These are phyloP conservation scores for Chinchilla lanigera DNA, from an alignment of 2,113 vertebrate genomes.

Conservation along the genomic window DNA sequence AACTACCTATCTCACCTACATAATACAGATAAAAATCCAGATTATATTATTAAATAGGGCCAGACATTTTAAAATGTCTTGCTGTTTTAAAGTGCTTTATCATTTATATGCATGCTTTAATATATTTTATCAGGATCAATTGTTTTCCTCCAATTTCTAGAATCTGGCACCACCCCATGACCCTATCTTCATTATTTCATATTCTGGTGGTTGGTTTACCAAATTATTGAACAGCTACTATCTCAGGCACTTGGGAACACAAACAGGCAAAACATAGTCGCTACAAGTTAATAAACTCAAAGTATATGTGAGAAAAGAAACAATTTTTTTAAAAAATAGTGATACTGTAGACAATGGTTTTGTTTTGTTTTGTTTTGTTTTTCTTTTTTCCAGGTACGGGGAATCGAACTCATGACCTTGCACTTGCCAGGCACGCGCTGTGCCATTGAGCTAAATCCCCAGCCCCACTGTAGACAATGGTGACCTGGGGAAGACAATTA, in stretches of 20 bases:
- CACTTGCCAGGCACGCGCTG: no score
- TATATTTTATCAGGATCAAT: neutral
- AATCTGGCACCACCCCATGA: neutral
- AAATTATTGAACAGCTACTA: neutral
- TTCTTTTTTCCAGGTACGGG: no score
- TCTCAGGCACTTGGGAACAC: neutral
- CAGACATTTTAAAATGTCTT: neutral
- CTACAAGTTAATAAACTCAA: neutral
- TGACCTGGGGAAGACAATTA: neutral
- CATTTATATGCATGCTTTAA: neutral
- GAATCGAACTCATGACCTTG: no score
- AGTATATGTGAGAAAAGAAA: neutral
- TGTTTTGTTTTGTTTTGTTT: no score
- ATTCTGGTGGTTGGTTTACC: neutral
- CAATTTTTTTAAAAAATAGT: neutral
- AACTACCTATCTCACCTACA: neutral
- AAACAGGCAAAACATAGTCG: neutral
- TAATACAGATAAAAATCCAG: neutral
- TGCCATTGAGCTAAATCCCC: no score
- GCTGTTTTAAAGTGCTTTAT: neutral
- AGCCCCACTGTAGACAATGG: no score
- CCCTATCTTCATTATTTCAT: neutral
- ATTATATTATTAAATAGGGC: neutral
- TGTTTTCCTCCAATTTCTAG: constrained; percentile 1
- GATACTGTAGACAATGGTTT: neutral